phyloP scores from a whole-genome alignment of 2,113 vertebrate species.

The Ornithorhynchus anatinus region DNA sequence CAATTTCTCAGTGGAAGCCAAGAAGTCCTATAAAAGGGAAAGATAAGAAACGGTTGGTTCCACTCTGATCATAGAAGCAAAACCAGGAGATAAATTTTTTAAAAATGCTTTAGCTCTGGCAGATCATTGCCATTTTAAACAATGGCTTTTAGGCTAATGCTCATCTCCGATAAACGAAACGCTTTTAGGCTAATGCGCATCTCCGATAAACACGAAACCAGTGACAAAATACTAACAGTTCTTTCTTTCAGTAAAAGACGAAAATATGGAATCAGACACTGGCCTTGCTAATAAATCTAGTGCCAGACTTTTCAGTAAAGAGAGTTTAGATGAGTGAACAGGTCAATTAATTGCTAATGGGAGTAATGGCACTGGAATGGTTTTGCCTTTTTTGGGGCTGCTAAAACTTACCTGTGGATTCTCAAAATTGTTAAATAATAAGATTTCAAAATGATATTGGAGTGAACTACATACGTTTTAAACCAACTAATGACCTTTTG shows the following conservation, averaged over 20 bases:
- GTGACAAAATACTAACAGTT: not conserved
- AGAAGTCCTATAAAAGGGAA: conserved; percentile 77
- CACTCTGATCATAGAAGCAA: not conserved
- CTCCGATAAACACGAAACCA: not conserved
- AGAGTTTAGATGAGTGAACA: not conserved
- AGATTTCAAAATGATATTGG: too few species aligned
- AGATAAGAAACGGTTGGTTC: not conserved
- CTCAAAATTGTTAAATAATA: too few species aligned
- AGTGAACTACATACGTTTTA: too few species aligned
- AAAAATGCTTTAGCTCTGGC: too few species aligned
- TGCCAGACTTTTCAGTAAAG: not conserved
- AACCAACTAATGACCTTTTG: too few species aligned
- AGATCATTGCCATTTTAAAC: not conserved
- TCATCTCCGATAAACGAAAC: not conserved
- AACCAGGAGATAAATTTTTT: not conserved
- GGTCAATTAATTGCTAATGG: accelerated
- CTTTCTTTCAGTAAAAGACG: not conserved
- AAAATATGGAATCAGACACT: not conserved
- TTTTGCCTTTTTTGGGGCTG: too few species aligned
- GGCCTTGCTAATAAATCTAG: not conserved
- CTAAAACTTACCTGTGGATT: too few species aligned
- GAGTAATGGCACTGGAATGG: too few species aligned
- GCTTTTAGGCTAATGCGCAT: not conserved
- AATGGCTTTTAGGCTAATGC: too few species aligned
- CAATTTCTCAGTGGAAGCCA: conserved; percentile 76